Percentiles rank a stretch among this genome's conserved stretches.
Conservation (phyloP, 2,797 vertebrate species). For the Leptodactylus fallax region DNA sequence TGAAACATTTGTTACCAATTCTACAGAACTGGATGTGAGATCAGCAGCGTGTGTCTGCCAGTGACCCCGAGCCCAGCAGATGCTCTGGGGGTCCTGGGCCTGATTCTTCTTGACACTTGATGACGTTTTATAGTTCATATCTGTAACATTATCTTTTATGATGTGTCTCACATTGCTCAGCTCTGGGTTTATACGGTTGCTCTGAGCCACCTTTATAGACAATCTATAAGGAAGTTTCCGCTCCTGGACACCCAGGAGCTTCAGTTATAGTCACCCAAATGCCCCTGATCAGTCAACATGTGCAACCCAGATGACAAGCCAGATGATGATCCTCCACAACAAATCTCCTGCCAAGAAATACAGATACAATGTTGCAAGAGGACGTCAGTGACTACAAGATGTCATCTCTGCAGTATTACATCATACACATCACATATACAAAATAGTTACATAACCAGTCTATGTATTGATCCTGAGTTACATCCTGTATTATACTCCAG, state of each 20-base stretch:
- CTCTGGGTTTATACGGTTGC: constrained; percentile 10
- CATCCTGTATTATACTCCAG: too few species aligned
- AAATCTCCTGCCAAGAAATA: constrained; percentile 23
- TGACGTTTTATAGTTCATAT: constrained; percentile 18
- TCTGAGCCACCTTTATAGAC: constrained; percentile 23
- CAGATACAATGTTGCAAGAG: constrained; percentile 16
- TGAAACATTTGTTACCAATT: too few species aligned
- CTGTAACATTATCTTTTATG: constrained; percentile 22
- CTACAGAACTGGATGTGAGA: neutral
- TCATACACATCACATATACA: neutral
- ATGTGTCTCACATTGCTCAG: neutral
- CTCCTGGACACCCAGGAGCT: constrained; percentile 46
- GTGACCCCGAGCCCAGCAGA: neutral
- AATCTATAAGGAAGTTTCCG: neutral
- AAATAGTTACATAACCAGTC: too few species aligned
- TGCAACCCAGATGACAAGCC: constrained; percentile 45
- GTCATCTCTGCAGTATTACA: neutral
- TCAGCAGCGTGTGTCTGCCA: neutral
- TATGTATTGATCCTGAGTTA: too few species aligned
- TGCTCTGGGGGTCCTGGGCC: neutral
- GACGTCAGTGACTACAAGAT: neutral
- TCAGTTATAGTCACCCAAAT: neutral
- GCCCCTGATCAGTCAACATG: constrained; percentile 33
- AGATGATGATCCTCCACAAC: constrained; percentile 8
- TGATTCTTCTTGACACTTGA: neutral